phyloP scores from a whole-genome alignment of 2,888 invertebrate genomes.

The Drosophila anomalata region DNA sequence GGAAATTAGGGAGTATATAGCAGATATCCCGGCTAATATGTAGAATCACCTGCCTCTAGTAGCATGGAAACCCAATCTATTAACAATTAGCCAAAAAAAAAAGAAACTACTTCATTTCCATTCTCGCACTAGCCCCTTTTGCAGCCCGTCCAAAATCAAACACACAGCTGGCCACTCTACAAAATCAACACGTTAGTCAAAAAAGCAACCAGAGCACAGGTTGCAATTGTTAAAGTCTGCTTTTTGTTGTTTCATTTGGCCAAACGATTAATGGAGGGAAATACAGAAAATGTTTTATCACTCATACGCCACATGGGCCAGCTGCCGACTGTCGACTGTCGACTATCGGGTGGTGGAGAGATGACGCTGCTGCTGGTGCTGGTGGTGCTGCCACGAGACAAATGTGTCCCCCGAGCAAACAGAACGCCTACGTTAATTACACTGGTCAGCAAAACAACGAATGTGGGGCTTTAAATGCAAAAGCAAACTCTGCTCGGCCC shows the following conservation, averaged over 20 bases:
- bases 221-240: conserved; percentile 24
- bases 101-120: conserved; percentile 43
- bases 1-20: conserved; percentile 23
- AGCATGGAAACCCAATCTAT: conserved; percentile 41
- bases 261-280: conserved; percentile 38
- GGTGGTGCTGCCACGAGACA: conserved; percentile 30
- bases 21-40: too few relatives aligned
- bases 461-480: conserved; percentile 38
- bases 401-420: conserved; percentile 63
- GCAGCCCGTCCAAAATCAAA: conserved; percentile 24
- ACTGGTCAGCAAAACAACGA: conserved; percentile 44
- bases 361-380: conserved; percentile 5
- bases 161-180: conserved; percentile 37
- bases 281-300: conserved; percentile 62
- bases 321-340: background rate
- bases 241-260: conserved; percentile 7
- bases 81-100: conserved; percentile 67
- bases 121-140: conserved; percentile 9
- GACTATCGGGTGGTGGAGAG: background rate
- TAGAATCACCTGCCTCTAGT: conserved; percentile 4
- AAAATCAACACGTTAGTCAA: conserved; percentile 39
- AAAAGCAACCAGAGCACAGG: conserved; percentile 38
- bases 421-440: conserved; percentile 58
- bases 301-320: conserved; percentile 63
- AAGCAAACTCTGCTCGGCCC: conserved; percentile 47